Evolutionary conservation across 2,888 invertebrate genomes (phyloP), one percentile per base, ranked within the genome.

Genomic region (Napeogenes inachia): DNA sequence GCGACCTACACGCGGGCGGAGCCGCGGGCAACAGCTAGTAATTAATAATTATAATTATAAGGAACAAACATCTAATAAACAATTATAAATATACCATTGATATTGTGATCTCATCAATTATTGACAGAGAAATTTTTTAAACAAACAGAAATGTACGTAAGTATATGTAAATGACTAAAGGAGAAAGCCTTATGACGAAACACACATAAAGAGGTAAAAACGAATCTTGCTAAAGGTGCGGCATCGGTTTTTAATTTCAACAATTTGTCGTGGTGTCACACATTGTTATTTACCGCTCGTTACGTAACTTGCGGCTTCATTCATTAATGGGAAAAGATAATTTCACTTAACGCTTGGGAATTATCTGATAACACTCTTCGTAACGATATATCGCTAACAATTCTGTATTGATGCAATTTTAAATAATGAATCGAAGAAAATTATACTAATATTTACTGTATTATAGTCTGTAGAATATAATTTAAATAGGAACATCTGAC

Each of bases 151-250:
- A 79, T 77, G 76, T 80, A 81, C 79, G 81, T 81, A 71, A 68
- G 69, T 68, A 75, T 80, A 84, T 87, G 84, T 80, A 86, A 87
- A 87, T 82, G 81, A 82, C 78, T 75, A 73, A 73, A 68, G 76
- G 87, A 84, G 89, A 90, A 90, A 90, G 89, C 81, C 73, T 72
- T 68, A 77, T 85, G 83, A 83, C 79, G 84, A 83, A 84, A 89
- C 81, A 74, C 69, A 78, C 73, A 74, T 79, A 81, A 82, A 81
- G 74, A 75, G 74, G 75, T 75, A 79, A 82, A 81, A 81, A 77
- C 70, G 73, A 76, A 75, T 78, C 72, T 70, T 75, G 74, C 53
- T 62, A 67, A 70, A 75, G 81, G 82, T 76, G 80, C 70, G 81
- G 75, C 73, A 69, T 68, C 67, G 66, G 59, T 65, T 66, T 67